These are phyloP conservation scores for Coleophora flavipennella DNA, from an alignment of 2,888 invertebrate species.

Conservation along the genomic window DNA sequence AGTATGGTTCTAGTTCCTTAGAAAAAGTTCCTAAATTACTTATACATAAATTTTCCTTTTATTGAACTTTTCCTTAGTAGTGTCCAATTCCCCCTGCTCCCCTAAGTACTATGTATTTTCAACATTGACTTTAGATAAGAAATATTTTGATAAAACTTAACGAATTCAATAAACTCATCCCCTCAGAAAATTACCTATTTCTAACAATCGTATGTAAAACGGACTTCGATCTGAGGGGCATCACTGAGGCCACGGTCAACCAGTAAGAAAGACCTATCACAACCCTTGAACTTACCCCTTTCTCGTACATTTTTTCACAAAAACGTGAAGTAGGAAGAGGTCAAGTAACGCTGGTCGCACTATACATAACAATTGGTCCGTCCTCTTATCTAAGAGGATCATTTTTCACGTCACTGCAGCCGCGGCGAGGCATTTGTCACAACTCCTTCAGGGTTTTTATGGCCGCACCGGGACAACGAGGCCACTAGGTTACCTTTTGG, in stretches of 20 bases:
- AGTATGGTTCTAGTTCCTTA: too few species aligned
- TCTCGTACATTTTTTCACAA: not conserved
- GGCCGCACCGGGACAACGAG: constrained; percentile 23
- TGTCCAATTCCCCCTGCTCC: too few species aligned
- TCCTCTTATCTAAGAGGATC: constrained; percentile 60
- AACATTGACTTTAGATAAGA: too few species aligned
- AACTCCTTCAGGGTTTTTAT: constrained; percentile 56
- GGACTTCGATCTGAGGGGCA: constrained; percentile 16
- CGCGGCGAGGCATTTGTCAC: constrained; percentile 55
- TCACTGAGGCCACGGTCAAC: constrained; percentile 13
- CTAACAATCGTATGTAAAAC: constrained; percentile 13
- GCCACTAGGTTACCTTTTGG: constrained; percentile 24
- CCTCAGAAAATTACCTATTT: constrained; percentile 11
- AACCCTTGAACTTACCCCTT: not conserved
- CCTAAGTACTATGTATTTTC: too few species aligned
- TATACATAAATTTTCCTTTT: too few species aligned
- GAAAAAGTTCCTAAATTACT: too few species aligned
- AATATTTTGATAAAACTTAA: too few species aligned
- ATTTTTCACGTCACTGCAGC: constrained; percentile 64
- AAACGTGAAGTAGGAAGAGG: not conserved
- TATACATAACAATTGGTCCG: constrained; percentile 56
- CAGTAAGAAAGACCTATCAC: constrained; percentile 1
- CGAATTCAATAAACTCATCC: constrained; percentile 5
- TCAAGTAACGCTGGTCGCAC: constrained; percentile 23
- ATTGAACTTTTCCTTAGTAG: too few species aligned